Evolutionary conservation across 2,888 invertebrate genomes (phyloP).

Genomic region (Hoplodrina ambigua): DNA sequence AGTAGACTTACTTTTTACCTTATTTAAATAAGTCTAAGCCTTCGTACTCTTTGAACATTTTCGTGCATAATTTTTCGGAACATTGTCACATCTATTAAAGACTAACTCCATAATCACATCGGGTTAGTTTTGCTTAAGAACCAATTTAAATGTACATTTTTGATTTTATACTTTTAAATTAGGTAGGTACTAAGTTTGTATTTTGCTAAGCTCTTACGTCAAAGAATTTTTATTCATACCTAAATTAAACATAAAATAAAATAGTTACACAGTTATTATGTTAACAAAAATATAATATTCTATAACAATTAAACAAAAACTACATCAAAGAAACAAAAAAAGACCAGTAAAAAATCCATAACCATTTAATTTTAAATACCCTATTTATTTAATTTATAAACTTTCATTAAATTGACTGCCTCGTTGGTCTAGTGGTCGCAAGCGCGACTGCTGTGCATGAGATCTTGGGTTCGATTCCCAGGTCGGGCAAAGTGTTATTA

Average conservation of each 20-base stretch:
- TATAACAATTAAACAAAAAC: no score
- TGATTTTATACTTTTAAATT: slow-evolving; percentile 3
- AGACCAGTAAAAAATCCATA: no score
- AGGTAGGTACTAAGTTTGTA: neutral
- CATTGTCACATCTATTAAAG: slow-evolving; percentile 19
- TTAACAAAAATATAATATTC: no score
- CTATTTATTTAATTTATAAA: no score
- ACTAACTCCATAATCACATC: slow-evolving; percentile 25
- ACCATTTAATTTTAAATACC: no score
- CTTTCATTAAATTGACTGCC: no score
- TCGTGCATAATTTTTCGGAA: slow-evolving; percentile 29
- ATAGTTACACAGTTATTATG: no score
- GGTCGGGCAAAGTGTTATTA: no score
- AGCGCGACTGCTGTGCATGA: no score
- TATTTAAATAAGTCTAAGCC: slow-evolving; percentile 51
- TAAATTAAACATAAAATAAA: neutral
- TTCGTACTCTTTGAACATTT: slow-evolving; percentile 34
- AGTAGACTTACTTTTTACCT: slow-evolving; percentile 47
- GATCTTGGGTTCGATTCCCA: no score
- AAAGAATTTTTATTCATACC: neutral
- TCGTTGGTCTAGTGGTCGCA: no score
- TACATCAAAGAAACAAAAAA: no score
- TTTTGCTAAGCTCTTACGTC: neutral
- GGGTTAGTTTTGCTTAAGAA: slow-evolving; percentile 30
- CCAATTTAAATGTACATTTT: slow-evolving; percentile 23